A percentile compares a stretch with the other conserved stretches of the same genome.
These are phyloP conservation scores for Actias luna DNA, from an alignment of 2,888 invertebrate species.

Conservation along the genomic window DNA sequence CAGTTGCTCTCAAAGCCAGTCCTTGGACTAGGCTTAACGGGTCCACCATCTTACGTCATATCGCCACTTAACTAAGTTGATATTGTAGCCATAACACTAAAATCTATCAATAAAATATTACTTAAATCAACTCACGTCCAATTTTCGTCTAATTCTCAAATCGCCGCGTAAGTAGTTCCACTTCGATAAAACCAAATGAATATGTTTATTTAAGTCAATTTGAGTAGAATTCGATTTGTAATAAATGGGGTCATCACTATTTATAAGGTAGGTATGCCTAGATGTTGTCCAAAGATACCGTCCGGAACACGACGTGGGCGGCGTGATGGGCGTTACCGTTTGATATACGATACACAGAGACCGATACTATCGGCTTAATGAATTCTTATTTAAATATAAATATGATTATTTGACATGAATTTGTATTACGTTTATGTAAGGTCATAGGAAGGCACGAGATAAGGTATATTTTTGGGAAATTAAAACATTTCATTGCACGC, in stretches of 20 bases:
- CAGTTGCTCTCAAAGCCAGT: no score
- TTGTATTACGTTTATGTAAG: background rate
- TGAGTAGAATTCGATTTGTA: conserved; percentile 1
- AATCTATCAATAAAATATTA: no score
- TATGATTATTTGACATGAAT: conserved; percentile 12
- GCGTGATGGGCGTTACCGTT: conserved; percentile 53
- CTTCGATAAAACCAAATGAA: no score
- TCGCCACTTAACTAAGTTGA: no score
- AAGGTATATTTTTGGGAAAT: background rate
- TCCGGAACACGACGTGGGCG: conserved; percentile 66
- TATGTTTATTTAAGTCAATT: conserved; percentile 2
- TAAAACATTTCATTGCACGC: no score
- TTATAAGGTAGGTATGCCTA: conserved; percentile 24
- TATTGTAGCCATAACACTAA: no score
- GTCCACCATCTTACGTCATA: no score
- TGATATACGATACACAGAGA: conserved; percentile 43
- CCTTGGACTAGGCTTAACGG: no score
- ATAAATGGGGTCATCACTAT: conserved; percentile 14
- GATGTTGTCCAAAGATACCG: conserved; percentile 56
- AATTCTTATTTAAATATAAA: conserved; percentile 14
- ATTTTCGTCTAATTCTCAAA: no score
- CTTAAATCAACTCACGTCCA: no score
- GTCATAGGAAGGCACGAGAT: background rate
- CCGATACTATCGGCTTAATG: conserved; percentile 4
- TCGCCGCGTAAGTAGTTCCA: no score